phyloP scores from a whole-genome alignment of 2,888 invertebrate species.

The Xestia xanthographa region DNA sequence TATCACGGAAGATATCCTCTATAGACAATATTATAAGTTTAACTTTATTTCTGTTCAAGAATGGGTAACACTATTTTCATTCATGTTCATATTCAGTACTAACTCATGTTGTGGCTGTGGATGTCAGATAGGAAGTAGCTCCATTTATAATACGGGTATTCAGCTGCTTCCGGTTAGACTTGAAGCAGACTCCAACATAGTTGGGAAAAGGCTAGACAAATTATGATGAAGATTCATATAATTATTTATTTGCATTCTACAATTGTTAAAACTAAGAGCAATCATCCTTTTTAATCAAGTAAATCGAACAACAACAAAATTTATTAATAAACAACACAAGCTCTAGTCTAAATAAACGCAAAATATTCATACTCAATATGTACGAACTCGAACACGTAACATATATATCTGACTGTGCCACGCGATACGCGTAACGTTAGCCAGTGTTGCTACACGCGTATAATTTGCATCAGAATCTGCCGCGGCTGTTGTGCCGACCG shows the following conservation, averaged over 20 bases:
- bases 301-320: neutral
- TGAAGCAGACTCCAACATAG: too few relatives aligned
- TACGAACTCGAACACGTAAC: neutral
- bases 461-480: constrained; percentile 70
- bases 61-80: neutral
- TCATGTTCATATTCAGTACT: too few relatives aligned
- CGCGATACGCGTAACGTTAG: constrained; percentile 24
- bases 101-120: too few relatives aligned
- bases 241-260: too few relatives aligned
- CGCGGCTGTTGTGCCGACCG: constrained; percentile 31
- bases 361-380: constrained; percentile 15
- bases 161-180: too few relatives aligned
- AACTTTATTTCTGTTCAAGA: neutral
- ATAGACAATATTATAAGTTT: too few relatives aligned
- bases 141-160: too few relatives aligned
- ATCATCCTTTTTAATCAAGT: neutral
- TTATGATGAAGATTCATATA: too few relatives aligned
- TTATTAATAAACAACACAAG: neutral
- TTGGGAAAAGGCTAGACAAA: too few relatives aligned
- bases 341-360: neutral
- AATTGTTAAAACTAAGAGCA: neutral
- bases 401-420: constrained; percentile 10
- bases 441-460: constrained; percentile 42
- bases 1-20: too few relatives aligned
- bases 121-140: too few relatives aligned